Conservation (phyloP, 2,888 invertebrate genomes). For the Acleris sparsana region DNA sequence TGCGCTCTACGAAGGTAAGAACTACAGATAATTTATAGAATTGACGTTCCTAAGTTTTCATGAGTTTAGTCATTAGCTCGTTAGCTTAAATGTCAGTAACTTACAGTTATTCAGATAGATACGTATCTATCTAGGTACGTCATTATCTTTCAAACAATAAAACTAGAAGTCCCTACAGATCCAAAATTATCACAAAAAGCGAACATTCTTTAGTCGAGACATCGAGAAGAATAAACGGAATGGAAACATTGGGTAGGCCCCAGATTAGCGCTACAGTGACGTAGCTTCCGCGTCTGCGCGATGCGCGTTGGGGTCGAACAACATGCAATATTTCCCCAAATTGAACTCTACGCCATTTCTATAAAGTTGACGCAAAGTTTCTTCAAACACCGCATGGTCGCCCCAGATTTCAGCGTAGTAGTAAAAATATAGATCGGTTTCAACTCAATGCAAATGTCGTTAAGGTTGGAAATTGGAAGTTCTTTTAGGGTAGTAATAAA, state of each 20-base stretch:
- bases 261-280: slow-evolving; percentile 77
- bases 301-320: slow-evolving; percentile 54
- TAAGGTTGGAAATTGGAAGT: slow-evolving; percentile 39
- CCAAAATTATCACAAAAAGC: neutral
- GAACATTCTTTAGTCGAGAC: slow-evolving; percentile 19
- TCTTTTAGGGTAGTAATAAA: slow-evolving; percentile 34
- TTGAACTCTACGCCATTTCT: slow-evolving; percentile 62
- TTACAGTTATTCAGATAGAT: too few species aligned
- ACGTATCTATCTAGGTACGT: too few species aligned
- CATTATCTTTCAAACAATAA: too few species aligned
- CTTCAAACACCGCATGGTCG: slow-evolving; percentile 46
- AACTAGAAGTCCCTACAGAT: too few species aligned
- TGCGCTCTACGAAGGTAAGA: neutral
- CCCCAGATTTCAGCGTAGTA: slow-evolving; percentile 58
- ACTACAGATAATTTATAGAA: too few species aligned
- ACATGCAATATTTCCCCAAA: slow-evolving; percentile 57
- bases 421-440: slow-evolving; percentile 40
- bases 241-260: slow-evolving; percentile 53
- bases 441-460: slow-evolving; percentile 41
- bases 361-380: slow-evolving; percentile 61
- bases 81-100: too few species aligned
- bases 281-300: slow-evolving; percentile 79
- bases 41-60: too few species aligned
- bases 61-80: too few species aligned
- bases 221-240: slow-evolving; percentile 48